Conservation (phyloP, 2,113 vertebrate species). For the Haliaeetus leucogaster region DNA sequence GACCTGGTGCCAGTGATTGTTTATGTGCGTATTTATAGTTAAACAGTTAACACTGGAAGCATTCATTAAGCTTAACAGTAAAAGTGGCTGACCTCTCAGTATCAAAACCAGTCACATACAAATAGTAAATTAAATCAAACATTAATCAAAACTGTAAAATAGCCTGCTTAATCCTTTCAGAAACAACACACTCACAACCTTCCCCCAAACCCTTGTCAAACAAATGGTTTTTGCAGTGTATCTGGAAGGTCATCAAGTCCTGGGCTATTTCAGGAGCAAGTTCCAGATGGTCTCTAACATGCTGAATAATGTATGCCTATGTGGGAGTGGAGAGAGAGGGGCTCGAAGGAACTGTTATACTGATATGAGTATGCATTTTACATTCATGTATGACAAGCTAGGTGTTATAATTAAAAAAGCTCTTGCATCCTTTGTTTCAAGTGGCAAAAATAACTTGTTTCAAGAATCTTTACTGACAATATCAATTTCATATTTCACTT, state of each 20-base stretch:
- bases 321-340: background rate
- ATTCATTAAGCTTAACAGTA: background rate
- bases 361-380: background rate
- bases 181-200: background rate
- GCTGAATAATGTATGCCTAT: conserved; percentile 45
- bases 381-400: background rate
- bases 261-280: conserved; percentile 54
- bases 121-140: conserved; percentile 38
- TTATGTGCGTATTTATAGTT: background rate
- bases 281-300: conserved; percentile 52
- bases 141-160: conserved; percentile 42
- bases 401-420: background rate
- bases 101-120: background rate
- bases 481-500: background rate
- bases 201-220: conserved; percentile 30
- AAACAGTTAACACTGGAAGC: background rate
- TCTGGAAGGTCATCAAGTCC: conserved; percentile 62
- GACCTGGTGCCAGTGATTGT: background rate
- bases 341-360: background rate
- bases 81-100: conserved; percentile 2
- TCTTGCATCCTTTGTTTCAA: background rate
- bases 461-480: background rate
- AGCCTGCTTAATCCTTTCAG: conserved; percentile 4
- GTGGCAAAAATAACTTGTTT: background rate
- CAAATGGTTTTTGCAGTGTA: background rate